These are phyloP conservation scores for Himantopus leucocephalus DNA, from an alignment of 2,113 vertebrate genomes.

Conservation along the genomic window DNA sequence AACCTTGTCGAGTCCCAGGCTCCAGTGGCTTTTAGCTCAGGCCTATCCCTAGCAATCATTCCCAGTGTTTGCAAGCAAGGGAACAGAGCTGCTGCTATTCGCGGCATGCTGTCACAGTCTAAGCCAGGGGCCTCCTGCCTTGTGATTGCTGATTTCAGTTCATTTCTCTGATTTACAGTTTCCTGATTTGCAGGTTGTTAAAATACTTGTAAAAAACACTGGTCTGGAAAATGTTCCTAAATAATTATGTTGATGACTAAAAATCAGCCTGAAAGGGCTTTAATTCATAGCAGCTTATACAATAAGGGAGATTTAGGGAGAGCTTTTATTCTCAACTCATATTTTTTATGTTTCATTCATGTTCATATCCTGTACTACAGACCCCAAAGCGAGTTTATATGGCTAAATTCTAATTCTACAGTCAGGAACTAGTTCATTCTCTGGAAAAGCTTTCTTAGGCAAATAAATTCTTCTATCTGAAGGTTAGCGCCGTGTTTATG, in stretches of 20 bases:
- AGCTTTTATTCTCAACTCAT: conserved; percentile 45
- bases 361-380: conserved; percentile 65
- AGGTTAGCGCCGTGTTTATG: conserved; percentile 20
- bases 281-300: conserved; percentile 67
- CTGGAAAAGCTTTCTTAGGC: conserved; percentile 33
- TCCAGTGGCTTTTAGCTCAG: neutral
- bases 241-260: conserved; percentile 67
- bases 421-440: conserved; percentile 9
- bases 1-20: rapidly evolving
- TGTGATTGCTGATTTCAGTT: conserved; percentile 62
- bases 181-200: conserved; percentile 73
- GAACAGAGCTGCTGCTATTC: neutral
- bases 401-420: conserved; percentile 38
- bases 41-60: neutral
- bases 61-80: neutral
- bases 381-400: conserved; percentile 52
- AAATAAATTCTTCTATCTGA: conserved; percentile 25
- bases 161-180: conserved; percentile 71
- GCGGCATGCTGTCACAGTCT: neutral
- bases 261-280: conserved; percentile 61
- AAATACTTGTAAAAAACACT: conserved; percentile 68
- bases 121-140: conserved; percentile 42
- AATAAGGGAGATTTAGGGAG: conserved; percentile 59
- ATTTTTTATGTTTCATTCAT: conserved; percentile 61
- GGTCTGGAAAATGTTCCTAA: conserved; percentile 69